Evolutionary conservation across 2,797 vertebrate genomes (phyloP).

Genomic region (Mus minutoides): DNA sequence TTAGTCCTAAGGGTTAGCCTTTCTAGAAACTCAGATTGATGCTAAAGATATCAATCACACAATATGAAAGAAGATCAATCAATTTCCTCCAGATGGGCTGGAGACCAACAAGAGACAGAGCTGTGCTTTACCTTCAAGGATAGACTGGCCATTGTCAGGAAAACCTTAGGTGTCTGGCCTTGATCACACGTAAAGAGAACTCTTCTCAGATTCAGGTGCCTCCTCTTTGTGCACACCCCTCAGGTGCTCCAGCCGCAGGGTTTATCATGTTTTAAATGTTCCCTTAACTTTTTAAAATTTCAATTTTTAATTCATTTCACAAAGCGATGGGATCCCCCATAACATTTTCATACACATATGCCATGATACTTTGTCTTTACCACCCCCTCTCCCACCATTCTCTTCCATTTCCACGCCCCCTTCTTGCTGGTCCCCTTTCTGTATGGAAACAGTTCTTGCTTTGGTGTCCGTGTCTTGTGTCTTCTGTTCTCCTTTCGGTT

Average conservation of each 20-base stretch:
- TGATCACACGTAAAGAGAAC: not conserved
- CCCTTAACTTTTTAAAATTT: not conserved
- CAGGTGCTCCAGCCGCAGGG: not conserved
- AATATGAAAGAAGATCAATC: not conserved
- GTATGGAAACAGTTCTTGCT: too few relatives aligned
- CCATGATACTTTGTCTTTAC: not conserved
- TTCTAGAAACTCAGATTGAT: conserved; percentile 20
- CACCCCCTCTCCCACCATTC: too few relatives aligned
- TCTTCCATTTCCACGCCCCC: not conserved
- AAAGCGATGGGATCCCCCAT: not conserved
- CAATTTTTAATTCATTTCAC: not conserved
- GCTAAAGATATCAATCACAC: not conserved
- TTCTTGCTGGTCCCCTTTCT: not conserved
- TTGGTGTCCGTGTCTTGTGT: not conserved
- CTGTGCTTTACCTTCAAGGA: not conserved
- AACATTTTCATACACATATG: not conserved
- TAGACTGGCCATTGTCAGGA: not conserved
- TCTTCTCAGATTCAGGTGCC: not conserved
- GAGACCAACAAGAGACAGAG: not conserved
- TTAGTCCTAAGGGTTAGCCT: conserved; percentile 1
- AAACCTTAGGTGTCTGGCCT: not conserved
- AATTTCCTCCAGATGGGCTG: not conserved
- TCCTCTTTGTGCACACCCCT: not conserved
- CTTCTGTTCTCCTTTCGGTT: not conserved
- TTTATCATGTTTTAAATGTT: not conserved